Conservation (phyloP, 2,888 invertebrate species). For the Gastracanthus pulcherrimus region DNA sequence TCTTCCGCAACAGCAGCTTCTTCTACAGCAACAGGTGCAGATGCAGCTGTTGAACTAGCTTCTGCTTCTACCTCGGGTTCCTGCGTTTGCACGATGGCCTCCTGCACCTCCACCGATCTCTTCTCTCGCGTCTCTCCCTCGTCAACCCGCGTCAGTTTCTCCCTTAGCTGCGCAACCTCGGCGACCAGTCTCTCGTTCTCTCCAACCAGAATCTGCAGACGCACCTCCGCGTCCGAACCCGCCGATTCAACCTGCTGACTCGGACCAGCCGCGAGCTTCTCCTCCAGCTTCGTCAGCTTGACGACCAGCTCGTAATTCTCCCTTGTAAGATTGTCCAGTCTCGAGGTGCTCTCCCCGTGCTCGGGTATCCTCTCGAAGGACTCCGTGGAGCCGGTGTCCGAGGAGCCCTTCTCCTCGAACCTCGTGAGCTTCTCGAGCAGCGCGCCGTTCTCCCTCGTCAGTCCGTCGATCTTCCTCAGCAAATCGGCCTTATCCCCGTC, state of each 20-base stretch:
- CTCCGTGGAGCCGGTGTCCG: slow-evolving; percentile 72
- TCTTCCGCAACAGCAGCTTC: slow-evolving; percentile 70
- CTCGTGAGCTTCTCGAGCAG: slow-evolving; percentile 69
- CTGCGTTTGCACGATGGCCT: background rate
- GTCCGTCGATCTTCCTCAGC: slow-evolving; percentile 69
- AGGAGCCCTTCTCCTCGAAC: slow-evolving; percentile 71
- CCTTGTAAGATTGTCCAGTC: slow-evolving; percentile 70
- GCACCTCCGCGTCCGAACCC: background rate
- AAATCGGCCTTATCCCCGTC: slow-evolving; percentile 69
- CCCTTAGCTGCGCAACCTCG: slow-evolving; percentile 4
- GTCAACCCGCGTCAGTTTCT: background rate
- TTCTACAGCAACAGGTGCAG: background rate
- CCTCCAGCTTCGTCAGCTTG: slow-evolving; percentile 70
- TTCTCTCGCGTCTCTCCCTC: background rate
- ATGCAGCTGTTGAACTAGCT: background rate
- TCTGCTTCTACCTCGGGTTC: background rate
- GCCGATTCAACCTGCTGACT: too few species aligned
- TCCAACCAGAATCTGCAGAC: background rate
- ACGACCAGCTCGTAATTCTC: slow-evolving; percentile 72
- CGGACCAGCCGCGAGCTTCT: slow-evolving; percentile 61
- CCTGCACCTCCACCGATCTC: background rate
- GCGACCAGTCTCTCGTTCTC: slow-evolving; percentile 33
- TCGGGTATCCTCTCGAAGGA: slow-evolving; percentile 74
- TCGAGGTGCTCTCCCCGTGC: slow-evolving; percentile 64
- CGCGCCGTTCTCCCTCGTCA: slow-evolving; percentile 71